These are phyloP conservation scores for Lepidurus arcticus DNA, from an alignment of 1,140 invertebrate genomes.

Conservation along the genomic window DNA sequence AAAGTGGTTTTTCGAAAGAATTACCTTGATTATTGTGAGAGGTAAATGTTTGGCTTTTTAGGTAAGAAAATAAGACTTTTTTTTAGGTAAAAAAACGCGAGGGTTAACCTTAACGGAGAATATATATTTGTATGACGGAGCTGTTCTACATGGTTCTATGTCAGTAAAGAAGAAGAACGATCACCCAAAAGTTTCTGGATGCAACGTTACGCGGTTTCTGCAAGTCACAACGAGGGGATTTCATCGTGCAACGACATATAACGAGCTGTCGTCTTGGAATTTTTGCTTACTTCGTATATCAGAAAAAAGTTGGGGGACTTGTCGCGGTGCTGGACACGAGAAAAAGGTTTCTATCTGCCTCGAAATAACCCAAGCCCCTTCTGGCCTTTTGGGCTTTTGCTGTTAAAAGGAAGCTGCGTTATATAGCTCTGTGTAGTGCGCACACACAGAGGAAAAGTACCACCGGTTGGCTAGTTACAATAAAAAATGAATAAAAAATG, in stretches of 20 bases:
- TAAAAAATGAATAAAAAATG: not conserved
- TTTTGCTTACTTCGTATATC: constrained; percentile 16
- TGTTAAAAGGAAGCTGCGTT: not conserved
- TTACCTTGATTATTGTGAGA: not conserved
- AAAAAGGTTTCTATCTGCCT: not conserved
- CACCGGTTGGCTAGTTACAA: not conserved
- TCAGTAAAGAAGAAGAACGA: constrained; percentile 22
- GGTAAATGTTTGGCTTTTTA: not conserved
- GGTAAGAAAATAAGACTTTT: not conserved
- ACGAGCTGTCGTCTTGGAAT: constrained; percentile 21
- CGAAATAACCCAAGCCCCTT: constrained; percentile 6
- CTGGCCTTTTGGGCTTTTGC: not conserved
- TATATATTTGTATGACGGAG: not conserved
- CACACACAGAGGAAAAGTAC: not conserved
- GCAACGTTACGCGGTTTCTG: not conserved
- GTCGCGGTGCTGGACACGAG: not conserved
- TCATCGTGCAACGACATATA: constrained; percentile 15
- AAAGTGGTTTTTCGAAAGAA: not conserved
- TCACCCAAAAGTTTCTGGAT: not conserved
- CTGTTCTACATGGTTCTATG: constrained; percentile 5
- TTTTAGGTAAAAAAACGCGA: not conserved
- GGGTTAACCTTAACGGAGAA: not conserved
- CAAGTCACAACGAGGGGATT: constrained; percentile 17
- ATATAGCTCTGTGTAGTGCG: not conserved
- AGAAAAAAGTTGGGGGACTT: not conserved